Evolutionary conservation across 2,113 vertebrate genomes (phyloP).

Genomic region (Lota lota): DNA sequence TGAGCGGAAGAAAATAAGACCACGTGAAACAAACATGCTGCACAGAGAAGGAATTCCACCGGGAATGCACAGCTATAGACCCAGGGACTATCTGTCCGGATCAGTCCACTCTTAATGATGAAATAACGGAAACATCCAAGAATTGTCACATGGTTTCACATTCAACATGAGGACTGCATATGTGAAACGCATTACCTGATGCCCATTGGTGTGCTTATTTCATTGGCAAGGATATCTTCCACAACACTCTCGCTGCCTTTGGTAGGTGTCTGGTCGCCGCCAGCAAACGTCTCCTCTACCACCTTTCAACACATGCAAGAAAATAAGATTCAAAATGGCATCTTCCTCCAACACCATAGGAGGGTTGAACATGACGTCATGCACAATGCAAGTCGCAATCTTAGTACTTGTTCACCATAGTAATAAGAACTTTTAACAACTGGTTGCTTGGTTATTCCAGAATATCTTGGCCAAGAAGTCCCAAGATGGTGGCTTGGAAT

Average conservation of each 20-base stretch:
- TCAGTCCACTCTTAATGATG: too few relatives aligned
- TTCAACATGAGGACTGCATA: background rate
- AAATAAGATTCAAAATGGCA: background rate
- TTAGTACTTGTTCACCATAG: too few relatives aligned
- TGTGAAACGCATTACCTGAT: conserved; percentile 78
- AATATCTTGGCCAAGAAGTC: too few relatives aligned
- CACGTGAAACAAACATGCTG: too few relatives aligned
- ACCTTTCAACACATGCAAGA: conserved; percentile 38
- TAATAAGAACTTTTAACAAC: too few relatives aligned
- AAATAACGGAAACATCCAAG: too few relatives aligned
- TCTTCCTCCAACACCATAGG: conserved; percentile 3
- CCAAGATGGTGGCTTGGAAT: background rate
- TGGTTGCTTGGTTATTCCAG: too few relatives aligned
- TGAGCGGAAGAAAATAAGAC: conserved; percentile 35
- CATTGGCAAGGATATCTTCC: conserved; percentile 91
- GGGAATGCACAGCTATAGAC: too few relatives aligned
- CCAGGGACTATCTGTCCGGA: too few relatives aligned
- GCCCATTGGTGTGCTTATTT: conserved; percentile 89
- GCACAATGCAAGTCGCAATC: too few relatives aligned
- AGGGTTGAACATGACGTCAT: too few relatives aligned
- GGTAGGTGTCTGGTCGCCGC: conserved; percentile 69
- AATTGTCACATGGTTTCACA: background rate
- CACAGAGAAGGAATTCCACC: too few relatives aligned
- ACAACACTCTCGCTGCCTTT: conserved; percentile 83
- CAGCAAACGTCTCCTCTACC: conserved; percentile 67